Conservation (phyloP, 2,888 invertebrate species). For the Leptopterna dolabrata region DNA sequence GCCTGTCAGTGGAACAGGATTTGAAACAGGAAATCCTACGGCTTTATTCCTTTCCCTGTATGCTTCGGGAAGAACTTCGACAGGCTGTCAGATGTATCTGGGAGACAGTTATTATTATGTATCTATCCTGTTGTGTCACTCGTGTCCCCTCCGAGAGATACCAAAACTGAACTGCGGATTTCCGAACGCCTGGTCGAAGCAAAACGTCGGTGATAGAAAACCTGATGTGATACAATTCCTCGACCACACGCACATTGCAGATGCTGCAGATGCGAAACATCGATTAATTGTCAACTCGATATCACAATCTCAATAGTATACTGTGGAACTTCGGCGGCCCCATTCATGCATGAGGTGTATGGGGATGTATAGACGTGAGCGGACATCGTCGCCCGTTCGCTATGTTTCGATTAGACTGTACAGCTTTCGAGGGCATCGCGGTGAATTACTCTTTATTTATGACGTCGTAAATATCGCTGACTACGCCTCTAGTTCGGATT, state of each 20-base stretch:
- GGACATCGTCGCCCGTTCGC: not conserved
- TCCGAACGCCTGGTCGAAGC: not conserved
- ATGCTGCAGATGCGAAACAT: too few relatives aligned
- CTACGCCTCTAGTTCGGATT: not conserved
- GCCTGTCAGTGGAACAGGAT: not conserved
- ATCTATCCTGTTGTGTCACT: not conserved
- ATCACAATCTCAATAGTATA: too few relatives aligned
- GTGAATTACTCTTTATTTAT: constrained; percentile 1
- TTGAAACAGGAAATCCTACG: not conserved
- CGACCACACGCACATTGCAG: too few relatives aligned
- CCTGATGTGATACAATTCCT: too few relatives aligned
- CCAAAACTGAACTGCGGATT: not conserved
- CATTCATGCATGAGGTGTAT: too few relatives aligned
- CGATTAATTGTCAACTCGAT: too few relatives aligned
- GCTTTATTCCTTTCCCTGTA: not conserved
- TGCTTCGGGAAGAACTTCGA: not conserved
- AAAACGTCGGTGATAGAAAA: not conserved
- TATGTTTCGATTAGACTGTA: not conserved
- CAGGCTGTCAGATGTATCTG: not conserved
- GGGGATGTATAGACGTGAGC: not conserved
- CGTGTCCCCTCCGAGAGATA: not conserved
- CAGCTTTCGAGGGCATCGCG: not conserved
- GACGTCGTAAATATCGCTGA: not conserved
- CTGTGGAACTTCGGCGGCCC: too few relatives aligned
- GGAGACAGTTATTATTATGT: not conserved